phyloP scores from a whole-genome alignment of 2,113 vertebrate species.

The Lagenorhynchus albirostris region DNA sequence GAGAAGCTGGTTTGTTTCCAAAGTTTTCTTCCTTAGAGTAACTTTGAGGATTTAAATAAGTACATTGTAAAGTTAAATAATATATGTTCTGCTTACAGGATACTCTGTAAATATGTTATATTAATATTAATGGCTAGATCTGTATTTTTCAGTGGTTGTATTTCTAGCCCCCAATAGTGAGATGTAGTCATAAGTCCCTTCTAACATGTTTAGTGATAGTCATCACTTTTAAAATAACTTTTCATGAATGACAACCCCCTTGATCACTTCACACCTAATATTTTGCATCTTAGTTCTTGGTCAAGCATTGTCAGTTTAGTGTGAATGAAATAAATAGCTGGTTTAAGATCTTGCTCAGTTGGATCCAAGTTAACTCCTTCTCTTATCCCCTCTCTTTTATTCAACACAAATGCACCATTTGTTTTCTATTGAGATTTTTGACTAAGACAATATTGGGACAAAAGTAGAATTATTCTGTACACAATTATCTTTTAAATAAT shows the following conservation, averaged over 20 bases:
- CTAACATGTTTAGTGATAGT: neutral
- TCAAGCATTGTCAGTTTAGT: neutral
- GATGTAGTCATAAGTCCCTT: neutral
- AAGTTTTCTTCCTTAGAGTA: neutral
- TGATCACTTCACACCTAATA: neutral
- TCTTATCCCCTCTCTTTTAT: neutral
- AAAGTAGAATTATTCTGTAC: neutral
- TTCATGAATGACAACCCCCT: neutral
- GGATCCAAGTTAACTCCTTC: neutral
- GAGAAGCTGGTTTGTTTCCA: neutral
- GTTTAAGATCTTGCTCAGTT: neutral
- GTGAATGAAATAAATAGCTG: neutral
- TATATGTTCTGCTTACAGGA: neutral
- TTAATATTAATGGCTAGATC: neutral
- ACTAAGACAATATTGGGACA: neutral
- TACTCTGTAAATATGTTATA: neutral
- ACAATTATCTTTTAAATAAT: neutral
- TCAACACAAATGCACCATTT: neutral
- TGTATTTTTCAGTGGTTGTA: neutral
- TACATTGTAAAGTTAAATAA: neutral
- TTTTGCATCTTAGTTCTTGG: neutral
- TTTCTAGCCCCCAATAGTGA: neutral
- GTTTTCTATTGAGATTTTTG: neutral
- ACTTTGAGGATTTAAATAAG: neutral
- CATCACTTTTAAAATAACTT: neutral